phyloP scores from a whole-genome alignment of 1,140 invertebrate genomes.

The Hylyphantes graminicola region DNA sequence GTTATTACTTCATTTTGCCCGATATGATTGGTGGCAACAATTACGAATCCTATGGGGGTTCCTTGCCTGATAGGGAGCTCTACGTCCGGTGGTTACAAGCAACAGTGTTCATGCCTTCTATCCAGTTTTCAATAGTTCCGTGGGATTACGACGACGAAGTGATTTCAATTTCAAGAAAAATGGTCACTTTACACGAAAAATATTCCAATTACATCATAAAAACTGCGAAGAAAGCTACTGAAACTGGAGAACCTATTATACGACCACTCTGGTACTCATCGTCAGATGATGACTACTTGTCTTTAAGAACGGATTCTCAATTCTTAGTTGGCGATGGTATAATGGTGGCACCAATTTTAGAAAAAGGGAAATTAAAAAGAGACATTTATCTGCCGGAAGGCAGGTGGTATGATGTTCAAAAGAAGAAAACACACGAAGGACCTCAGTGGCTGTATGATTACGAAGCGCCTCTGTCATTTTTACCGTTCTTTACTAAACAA shows the following conservation, averaged over 20 bases:
- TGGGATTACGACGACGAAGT: slow-evolving; percentile 85
- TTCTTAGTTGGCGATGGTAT: slow-evolving; percentile 84
- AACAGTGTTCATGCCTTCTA: slow-evolving; percentile 84
- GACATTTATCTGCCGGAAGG: slow-evolving; percentile 83
- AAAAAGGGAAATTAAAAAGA: slow-evolving; percentile 74
- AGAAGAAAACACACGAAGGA: slow-evolving; percentile 69
- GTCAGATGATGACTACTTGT: slow-evolving; percentile 64
- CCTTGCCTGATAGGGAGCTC: slow-evolving; percentile 77
- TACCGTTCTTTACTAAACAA: slow-evolving; percentile 74
- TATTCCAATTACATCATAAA: slow-evolving; percentile 74
- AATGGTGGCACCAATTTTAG: slow-evolving; percentile 85
- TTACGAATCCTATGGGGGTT: slow-evolving; percentile 63
- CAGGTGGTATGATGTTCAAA: slow-evolving; percentile 74
- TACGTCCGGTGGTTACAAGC: slow-evolving; percentile 90
- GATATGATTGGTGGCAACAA: slow-evolving; percentile 95
- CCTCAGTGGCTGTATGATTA: slow-evolving; percentile 77
- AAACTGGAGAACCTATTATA: slow-evolving; percentile 65
- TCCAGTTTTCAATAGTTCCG: slow-evolving; percentile 89
- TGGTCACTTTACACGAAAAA: slow-evolving; percentile 77
- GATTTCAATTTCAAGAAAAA: slow-evolving; percentile 75
- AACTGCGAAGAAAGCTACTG: slow-evolving; percentile 64
- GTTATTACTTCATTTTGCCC: slow-evolving; percentile 86
- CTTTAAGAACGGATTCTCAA: slow-evolving; percentile 69
- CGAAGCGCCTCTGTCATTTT: slow-evolving; percentile 74
- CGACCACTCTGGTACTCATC: slow-evolving; percentile 70